Evolutionary conservation across 1,140 invertebrate genomes (phyloP).

Genomic region (Pachyrhynchus sulphureomaculatus): DNA sequence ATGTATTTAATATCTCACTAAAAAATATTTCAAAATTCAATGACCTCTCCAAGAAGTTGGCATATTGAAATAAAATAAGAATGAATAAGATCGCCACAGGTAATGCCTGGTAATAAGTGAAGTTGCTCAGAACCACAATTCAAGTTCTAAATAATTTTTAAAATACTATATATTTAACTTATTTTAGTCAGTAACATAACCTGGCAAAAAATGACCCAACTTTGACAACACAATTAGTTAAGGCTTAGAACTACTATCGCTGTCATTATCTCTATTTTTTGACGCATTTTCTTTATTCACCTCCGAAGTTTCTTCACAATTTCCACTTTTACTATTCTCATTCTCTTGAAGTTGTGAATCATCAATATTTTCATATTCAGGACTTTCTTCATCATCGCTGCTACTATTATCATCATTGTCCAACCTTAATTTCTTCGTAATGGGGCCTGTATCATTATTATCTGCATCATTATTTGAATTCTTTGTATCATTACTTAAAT

Average conservation of each 20-base stretch:
- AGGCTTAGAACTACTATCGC: background rate
- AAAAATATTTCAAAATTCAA: too few species aligned
- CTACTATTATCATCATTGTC: background rate
- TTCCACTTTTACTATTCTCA: background rate
- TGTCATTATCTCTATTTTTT: background rate
- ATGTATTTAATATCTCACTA: too few species aligned
- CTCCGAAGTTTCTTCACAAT: background rate
- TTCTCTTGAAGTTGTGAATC: background rate
- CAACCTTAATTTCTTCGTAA: background rate
- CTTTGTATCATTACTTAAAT: background rate
- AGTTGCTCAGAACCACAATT: too few species aligned
- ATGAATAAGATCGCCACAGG: too few species aligned
- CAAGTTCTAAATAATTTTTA: too few species aligned
- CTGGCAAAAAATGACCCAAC: too few species aligned
- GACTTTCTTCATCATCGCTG: background rate
- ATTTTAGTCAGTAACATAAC: too few species aligned
- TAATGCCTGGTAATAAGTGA: too few species aligned
- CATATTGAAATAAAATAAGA: too few species aligned
- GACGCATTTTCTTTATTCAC: background rate
- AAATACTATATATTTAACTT: too few species aligned
- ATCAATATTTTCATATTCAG: background rate
- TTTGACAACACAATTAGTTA: too few species aligned
- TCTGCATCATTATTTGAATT: background rate
- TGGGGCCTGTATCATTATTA: background rate
- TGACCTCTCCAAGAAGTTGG: too few species aligned